Evolutionary conservation across 2,797 vertebrate species (phyloP), one percentile per base, ranked within the genome.

Genomic region (Clarias pachynema): DNA sequence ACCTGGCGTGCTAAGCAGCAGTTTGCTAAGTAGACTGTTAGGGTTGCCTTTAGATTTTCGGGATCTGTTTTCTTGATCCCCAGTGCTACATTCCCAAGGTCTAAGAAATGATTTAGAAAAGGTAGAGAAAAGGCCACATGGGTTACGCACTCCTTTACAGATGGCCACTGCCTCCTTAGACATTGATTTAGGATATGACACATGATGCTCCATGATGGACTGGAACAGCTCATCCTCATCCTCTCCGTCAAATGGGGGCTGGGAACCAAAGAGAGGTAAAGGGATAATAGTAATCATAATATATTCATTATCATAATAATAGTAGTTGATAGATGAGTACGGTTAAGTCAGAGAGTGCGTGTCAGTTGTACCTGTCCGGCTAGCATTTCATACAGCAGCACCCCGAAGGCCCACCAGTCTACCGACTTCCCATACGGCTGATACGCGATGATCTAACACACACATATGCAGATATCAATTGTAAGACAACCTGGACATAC

Each of bases 161-260:
- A 99, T 99, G 1, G 97, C 97, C 89, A 99, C 98, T 0, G 98
- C 98, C 91, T 99, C 98, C 95, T 99, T 99, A 91, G 97, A 97
- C 98, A 99, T 98, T 18, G 97, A 98, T 93, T 99, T 99, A 65
- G 98, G 98, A 87, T 99, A 99, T 63, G 98, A 97, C 83, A 99
- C 98, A 0, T 99, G 98, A 92, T 99, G 98, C 90, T 99, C 98
- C 98, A 99, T 99, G 93, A 99, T 99, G 87, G 98, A 99, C 94
- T 99, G 98, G 94, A 99, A 99, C 78, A 99, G 94, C 86, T 99
- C 98, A 0, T 99, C 98, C 63, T 99, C 98, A 16, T 99, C 98
- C 56, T 99, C 98, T 0, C 98, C 98, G 86, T 99, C 98, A 70
- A 99, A 99, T 0, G 98, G 98, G 66, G 98, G 98, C 98, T 99